Conservation (phyloP, 2,797 vertebrate genomes). For the Gymnoscopelus braueri region DNA sequence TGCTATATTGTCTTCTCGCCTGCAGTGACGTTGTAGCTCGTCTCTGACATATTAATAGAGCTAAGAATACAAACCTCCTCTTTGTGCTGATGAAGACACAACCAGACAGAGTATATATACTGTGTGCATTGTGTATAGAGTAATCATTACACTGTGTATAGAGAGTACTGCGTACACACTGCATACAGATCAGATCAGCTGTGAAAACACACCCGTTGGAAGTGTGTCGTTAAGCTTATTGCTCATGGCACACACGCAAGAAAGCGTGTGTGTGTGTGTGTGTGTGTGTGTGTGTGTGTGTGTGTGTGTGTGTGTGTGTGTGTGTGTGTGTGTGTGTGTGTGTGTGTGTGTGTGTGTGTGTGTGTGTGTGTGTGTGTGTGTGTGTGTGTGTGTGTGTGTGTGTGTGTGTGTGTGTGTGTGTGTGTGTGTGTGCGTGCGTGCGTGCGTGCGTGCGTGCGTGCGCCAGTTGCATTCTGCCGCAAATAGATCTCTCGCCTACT, state of each 20-base stretch:
- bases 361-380: neutral
- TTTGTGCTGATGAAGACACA: slow-evolving; percentile 56
- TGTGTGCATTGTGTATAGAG: too few relatives aligned
- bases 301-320: neutral
- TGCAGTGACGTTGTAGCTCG: slow-evolving; percentile 20
- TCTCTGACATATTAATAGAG: slow-evolving; percentile 61
- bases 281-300: neutral
- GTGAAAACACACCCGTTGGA: slow-evolving; percentile 18
- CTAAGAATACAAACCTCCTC: slow-evolving; percentile 57
- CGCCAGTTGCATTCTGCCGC: too few relatives aligned
- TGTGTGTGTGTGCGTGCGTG: neutral
- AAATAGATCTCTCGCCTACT: too few relatives aligned
- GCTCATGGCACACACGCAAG: neutral
- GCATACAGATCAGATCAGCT: slow-evolving; percentile 25
- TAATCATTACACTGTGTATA: too few relatives aligned
- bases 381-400: neutral
- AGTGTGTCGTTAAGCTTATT: neutral
- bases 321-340: neutral
- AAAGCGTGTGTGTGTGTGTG: neutral
- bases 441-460: neutral
- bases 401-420: neutral
- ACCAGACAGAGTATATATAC: slow-evolving; percentile 37
- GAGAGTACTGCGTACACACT: neutral
- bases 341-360: neutral
- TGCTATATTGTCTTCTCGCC: slow-evolving; percentile 44